Conservation (phyloP, 2,113 vertebrate genomes). For the Motacilla alba region DNA sequence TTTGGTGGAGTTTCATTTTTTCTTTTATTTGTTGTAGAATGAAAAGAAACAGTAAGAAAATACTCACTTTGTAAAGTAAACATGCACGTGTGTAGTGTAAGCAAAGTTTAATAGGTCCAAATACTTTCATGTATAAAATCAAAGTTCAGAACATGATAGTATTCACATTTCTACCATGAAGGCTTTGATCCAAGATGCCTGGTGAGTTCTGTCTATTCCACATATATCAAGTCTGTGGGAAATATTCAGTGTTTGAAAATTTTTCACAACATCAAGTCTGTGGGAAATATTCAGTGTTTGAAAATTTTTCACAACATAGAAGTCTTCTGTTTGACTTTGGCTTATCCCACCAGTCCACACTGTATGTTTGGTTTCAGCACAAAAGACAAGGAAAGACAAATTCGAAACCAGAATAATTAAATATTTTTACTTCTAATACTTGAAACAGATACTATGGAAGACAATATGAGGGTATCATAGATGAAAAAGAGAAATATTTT, state of each 20-base stretch:
- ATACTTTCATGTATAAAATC: background rate
- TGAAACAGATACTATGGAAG: background rate
- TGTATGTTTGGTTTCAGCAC: background rate
- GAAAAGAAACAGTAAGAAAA: background rate
- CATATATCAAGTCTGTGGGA: background rate
- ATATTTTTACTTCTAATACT: background rate
- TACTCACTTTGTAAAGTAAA: background rate
- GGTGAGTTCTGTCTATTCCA: background rate
- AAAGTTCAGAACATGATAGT: background rate
- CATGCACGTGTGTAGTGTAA: background rate
- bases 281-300: background rate
- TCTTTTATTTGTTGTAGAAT: background rate
- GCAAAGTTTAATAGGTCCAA: background rate
- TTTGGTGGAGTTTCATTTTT: background rate
- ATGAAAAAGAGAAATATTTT: background rate
- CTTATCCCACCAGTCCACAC: background rate
- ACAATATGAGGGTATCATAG: accelerated
- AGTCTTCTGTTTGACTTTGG: background rate
- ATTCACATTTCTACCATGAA: background rate
- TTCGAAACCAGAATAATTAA: background rate
- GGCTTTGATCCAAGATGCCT: background rate
- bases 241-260: background rate
- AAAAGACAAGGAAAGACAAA: background rate
- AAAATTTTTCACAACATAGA: background rate
- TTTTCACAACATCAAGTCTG: background rate